phyloP scores from a whole-genome alignment of 1,140 invertebrate genomes.

The Euglossa dilemma region DNA sequence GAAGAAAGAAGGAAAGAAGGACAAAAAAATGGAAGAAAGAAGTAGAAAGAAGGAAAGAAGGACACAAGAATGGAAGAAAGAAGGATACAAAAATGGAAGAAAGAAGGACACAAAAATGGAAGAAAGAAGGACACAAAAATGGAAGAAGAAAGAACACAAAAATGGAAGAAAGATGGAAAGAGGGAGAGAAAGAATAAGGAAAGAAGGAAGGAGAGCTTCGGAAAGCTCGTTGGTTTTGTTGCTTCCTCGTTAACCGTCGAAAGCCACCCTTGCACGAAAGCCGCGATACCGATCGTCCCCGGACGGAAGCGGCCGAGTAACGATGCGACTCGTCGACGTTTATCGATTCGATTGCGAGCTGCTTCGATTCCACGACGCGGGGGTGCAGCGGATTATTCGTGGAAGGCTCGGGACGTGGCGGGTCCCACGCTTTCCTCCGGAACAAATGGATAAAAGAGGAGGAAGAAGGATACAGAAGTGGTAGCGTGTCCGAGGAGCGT shows the following conservation, averaged over 20 bases:
- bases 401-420: background rate
- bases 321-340: slow-evolving; percentile 12
- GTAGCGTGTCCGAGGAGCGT: slow-evolving; percentile 67
- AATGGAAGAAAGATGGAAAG: background rate
- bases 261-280: slow-evolving; percentile 32
- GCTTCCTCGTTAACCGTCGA: slow-evolving; percentile 51
- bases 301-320: slow-evolving; percentile 27
- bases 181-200: background rate
- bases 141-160: too few relatives aligned
- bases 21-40: too few relatives aligned
- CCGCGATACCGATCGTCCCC: slow-evolving; percentile 40
- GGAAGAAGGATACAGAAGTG: slow-evolving; percentile 41
- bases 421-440: slow-evolving; percentile 7
- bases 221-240: slow-evolving; percentile 58
- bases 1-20: too few relatives aligned
- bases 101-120: too few relatives aligned
- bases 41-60: too few relatives aligned
- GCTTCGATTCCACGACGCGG: background rate
- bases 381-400: background rate
- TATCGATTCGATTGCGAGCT: background rate
- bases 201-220: background rate
- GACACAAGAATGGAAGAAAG: too few relatives aligned
- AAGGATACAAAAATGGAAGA: too few relatives aligned
- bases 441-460: background rate
- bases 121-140: too few relatives aligned